These are phyloP conservation scores for Leptinotarsa texana DNA, from an alignment of 1,140 invertebrate species.

Conservation along the genomic window DNA sequence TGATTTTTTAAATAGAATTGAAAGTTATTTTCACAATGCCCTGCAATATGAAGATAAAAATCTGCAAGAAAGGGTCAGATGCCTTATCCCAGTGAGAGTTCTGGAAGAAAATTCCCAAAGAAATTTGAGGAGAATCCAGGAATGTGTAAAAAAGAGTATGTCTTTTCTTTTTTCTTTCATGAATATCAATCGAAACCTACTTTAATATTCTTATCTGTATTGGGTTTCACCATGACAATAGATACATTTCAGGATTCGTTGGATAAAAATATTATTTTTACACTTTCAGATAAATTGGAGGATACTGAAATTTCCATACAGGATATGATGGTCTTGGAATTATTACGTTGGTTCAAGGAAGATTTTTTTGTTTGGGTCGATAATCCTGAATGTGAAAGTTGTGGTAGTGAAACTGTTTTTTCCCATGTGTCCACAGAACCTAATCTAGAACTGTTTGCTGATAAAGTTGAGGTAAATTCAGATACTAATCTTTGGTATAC, in stretches of 20 bases:
- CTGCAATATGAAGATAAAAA: conserved; percentile 67
- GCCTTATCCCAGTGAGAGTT: conserved; percentile 63
- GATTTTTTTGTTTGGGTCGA: conserved; percentile 93
- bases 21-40: conserved; percentile 62
- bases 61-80: conserved; percentile 63
- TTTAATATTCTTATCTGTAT: too few relatives aligned
- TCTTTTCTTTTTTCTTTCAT: too few relatives aligned
- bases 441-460: conserved; percentile 54
- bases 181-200: too few relatives aligned
- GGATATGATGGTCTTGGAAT: conserved; percentile 78
- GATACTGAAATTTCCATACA: conserved; percentile 64
- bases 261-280: not conserved
- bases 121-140: conserved; percentile 66
- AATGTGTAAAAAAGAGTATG: conserved; percentile 58
- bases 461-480: conserved; percentile 61
- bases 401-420: conserved; percentile 60
- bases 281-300: conserved; percentile 52
- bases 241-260: too few relatives aligned
- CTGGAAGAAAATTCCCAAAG: conserved; percentile 66
- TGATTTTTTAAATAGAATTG: conserved; percentile 61
- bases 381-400: conserved; percentile 71
- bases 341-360: conserved; percentile 89
- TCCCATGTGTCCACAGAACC: conserved; percentile 48
- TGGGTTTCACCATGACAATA: too few relatives aligned
- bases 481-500: not conserved